Evolutionary conservation across 2,888 invertebrate species (phyloP), one percentile per base, ranked within the genome.

Genomic region (Nymphalis urticae): DNA sequence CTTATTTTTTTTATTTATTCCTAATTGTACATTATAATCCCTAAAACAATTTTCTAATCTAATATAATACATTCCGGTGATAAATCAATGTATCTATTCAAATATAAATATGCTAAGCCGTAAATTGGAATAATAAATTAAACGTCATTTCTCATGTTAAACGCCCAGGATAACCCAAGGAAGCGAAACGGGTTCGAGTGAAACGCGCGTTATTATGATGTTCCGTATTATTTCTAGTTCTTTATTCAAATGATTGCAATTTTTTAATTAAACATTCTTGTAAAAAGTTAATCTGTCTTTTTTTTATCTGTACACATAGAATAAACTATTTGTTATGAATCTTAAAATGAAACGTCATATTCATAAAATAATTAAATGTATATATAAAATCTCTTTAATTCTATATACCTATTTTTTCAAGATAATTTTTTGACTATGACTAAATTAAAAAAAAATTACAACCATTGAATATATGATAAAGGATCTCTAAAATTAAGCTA

Each of bases 61-160:
- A 75, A 77, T 76, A 72, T 70, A 72, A 72, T 68, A 72, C 71
- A 69, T 66, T 66, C 58, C 72, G 68, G 72, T 68, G 66, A 77
- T 77, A 80, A 81, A 82, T 80, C 81, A 80, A 66, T 53, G 61
- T 71, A 73, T 79, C 80, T 81, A 83, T 83, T 84, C 83, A 82
- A 84, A 82, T 80, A 86, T 84, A 82, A 85, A 83, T 80, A 83
- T 74, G 79, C 77, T 78, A 73, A 78, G 79, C 76, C 81, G 81
- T 84, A 87, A 87, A 88, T 89, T 87, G 85, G 81, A 84, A 85
- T 89, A 87, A 89, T 85, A 87, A 86, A 87, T 88, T 82, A 82
- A 80, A 75, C 77, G 80, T 80, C 81, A 86, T 84, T 79, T 82
- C 76, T 84, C 81, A 83, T 79, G 72, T 76, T 79, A 77, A 78